Base-by-base conservation (phyloP, 2,113 vertebrate genomes). In the Entomyzon cyanotis region DNA sequence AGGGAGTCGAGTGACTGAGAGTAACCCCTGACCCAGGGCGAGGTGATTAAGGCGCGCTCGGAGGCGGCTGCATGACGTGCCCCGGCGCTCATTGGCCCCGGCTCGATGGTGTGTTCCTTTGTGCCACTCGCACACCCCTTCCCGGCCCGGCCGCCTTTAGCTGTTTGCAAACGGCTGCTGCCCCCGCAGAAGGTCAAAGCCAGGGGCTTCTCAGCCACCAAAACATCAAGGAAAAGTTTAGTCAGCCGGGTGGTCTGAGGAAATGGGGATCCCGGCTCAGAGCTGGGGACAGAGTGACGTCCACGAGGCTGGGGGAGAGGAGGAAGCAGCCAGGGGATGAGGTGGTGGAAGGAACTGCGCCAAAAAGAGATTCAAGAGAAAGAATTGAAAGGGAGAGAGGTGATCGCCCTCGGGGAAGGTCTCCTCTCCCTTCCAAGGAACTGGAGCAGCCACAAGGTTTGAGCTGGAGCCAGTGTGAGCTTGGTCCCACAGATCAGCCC, bases 31-130 rank as follows among this genome's bases (percentile, higher is more conserved):
- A 47, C 87, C 53, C 28, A 19, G 56, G 85, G 58, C 3, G 44
- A 70, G 84, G 93, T 46, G 79, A 79, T 75, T 30, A 35, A 71
- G 64, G 31, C 10, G 9, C 55, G 33, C 4, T 52, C 75, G 52
- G 76, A 77, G 73, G 70, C 31, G 35, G 73, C 39, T 3, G 49
- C 44, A 18, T 82, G 86, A 91, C 75, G 84, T 27, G 39, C 33
- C 70, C 33, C 67, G 18, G 31, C 71, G 75, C 71, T 77, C 93
- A 98, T 98, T 98, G 98, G 98, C 97, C 84, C 15, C 15, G 37
- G 37, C 18, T 2, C 12, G 33, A 94, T 98, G 98, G 98, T 97
- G 98, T 89, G 98, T 98, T 98, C 80, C 94, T 97, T 95, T 95
- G 92, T 94, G 92, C 82, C 2, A 3, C 9, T 58, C 23, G 12